Conservation (phyloP, 2,888 invertebrate species). For the Hoplodrina blanda region DNA sequence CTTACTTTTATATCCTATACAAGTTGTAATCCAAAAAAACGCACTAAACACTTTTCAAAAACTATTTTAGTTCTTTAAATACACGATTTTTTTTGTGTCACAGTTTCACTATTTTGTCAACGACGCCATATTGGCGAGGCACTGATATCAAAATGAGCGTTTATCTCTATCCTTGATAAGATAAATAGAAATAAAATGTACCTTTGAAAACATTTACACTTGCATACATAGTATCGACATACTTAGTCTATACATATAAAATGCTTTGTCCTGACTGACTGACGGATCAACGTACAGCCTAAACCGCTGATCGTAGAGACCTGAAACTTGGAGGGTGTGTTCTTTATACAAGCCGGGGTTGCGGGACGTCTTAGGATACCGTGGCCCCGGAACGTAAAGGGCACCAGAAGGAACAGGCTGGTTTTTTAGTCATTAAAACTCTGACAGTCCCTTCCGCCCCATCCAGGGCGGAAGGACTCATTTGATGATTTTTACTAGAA, state of each 20-base stretch:
- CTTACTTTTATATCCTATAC: not conserved
- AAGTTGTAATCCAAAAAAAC: conserved; percentile 21
- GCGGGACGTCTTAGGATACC: too few relatives aligned
- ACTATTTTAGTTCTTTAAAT: not conserved
- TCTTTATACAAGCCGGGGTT: too few relatives aligned
- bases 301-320: too few relatives aligned
- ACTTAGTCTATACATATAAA: not conserved
- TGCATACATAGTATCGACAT: conserved; percentile 1
- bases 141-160: conserved; percentile 8
- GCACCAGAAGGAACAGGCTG: too few relatives aligned
- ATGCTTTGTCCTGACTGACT: too few relatives aligned
- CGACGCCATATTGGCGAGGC: conserved; percentile 14
- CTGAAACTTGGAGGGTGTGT: too few relatives aligned
- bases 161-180: conserved; percentile 42
- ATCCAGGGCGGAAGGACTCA: too few relatives aligned
- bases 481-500: too few relatives aligned
- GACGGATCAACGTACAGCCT: too few relatives aligned
- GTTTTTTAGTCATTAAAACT: too few relatives aligned
- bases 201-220: conserved; percentile 15
- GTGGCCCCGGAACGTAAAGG: too few relatives aligned
- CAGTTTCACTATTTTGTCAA: conserved; percentile 5
- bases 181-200: conserved; percentile 43
- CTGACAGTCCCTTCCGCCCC: too few relatives aligned
- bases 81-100: not conserved
- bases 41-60: conserved; percentile 21